Evolutionary conservation across 2,888 invertebrate species (phyloP), one percentile per base, ranked within the genome.

Genomic region (Crossocerus cetratus): DNA sequence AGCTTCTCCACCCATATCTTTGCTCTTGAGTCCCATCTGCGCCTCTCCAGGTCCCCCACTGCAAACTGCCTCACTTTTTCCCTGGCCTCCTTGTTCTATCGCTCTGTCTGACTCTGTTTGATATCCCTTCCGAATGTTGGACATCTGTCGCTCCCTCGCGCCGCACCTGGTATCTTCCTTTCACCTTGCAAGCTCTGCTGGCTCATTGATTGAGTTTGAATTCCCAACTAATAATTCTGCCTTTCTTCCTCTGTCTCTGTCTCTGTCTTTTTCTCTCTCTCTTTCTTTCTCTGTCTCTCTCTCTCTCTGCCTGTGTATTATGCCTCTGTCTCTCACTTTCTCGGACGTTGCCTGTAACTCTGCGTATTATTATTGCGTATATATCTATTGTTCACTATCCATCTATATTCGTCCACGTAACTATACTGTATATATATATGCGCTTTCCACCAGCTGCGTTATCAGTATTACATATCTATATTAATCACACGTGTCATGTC

Each of bases 271-370:
- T 53, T 61, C 54, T 68, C 4, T 61, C 23, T 62, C 42, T 18
- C 56, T 58, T 32, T 49, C 21, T 44, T 23, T 65, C 57, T 66
- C n/a, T 18, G 11, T 59, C 58, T 49, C 21, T 44, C 42, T 65
- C 57, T 66, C n/a, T 18, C 14, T 59, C 58, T 71, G 2, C 62
- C 11, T 56, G 44, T 53, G 42, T 63, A 44, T 65, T 22, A 59
- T 60, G 0, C n/a, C n/a, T 61, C 42, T 61, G 21, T 60, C 42
- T 63, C 16, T 44, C 22, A 44, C 44, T 66, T 18, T 60, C 18
- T 83, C 84, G 69, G 80, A 81, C 80, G 80, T 84, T 84, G 80
- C 79, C 83, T 84, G 83, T 84, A 83, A 83, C 75, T 83, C 80
- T 79, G 11, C 32, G 32, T 32, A 32, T 32, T 32, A 32, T 16